Base-by-base conservation (phyloP, 1,140 invertebrate species). In the Drosophila persimilis region DNA sequence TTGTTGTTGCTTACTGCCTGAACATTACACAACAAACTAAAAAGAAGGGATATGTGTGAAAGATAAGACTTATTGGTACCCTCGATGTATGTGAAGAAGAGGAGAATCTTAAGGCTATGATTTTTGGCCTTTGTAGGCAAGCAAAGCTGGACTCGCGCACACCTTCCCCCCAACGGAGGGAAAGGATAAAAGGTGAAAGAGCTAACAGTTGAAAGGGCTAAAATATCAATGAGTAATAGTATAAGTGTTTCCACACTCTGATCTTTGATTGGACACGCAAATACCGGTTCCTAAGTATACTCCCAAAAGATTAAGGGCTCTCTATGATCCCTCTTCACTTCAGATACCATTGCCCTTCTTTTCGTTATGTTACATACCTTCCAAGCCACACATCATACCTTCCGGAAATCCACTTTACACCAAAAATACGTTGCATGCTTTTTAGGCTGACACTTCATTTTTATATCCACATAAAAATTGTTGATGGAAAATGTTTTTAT, bases 391-490 rank as follows among this genome's bases (percentile, higher is more conserved):
- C 45, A 67, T 67, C 61, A 64, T 73, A 53, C 52, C 53, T 52
- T 7, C 4, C 46, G 9, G 26, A 24, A 44, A 51, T 29, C 48
- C 17, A 31, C 7, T 26, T 29, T 11, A 8, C 39, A 29, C 9
- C 20, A 66, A 75, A 66, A 62, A 50, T 53, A 52, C 45, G 52
- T 65, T 53, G 62, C 54, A 80, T 74, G 60, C 61, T 85, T 86
- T 77, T 74, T 75, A 51, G 61, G 58, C 57, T 55, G 81, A 60
- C 81, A 85, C 77, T 85, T 85, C 65, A 80, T 78, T 74, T 81
- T 85, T 85, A 86, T 85, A 72, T 72, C 48, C 77, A 39, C 69
- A 81, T 86, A 80, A 85, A 84, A 74, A 86, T 70, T 63, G 60
- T 72, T 73, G 58, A 76, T 69, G 67, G 52, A 63, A 84, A 84